Evolutionary conservation across 2,797 vertebrate species (phyloP).

Genomic region (Mallotus villosus): DNA sequence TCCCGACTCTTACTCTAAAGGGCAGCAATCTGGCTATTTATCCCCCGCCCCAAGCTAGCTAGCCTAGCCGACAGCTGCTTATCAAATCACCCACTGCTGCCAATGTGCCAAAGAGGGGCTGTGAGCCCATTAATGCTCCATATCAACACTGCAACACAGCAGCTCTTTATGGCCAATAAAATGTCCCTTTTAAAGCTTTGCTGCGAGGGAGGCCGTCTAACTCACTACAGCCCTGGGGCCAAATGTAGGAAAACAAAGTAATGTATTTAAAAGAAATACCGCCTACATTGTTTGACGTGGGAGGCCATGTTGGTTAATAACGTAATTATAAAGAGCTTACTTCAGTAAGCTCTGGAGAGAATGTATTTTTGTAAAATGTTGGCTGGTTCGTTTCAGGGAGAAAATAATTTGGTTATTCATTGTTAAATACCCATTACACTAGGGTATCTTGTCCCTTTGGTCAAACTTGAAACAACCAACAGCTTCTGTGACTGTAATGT

Average conservation of each 20-base stretch:
- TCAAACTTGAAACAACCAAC: too few species aligned
- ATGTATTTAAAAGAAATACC: background rate
- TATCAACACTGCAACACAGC: background rate
- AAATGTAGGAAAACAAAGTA: background rate
- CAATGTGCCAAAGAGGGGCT: conserved; percentile 1
- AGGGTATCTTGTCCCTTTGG: too few species aligned
- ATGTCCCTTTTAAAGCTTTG: background rate
- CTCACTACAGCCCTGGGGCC: background rate
- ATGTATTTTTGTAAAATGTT: too few species aligned
- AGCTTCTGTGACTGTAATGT: too few species aligned
- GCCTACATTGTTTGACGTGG: background rate
- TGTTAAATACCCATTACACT: too few species aligned
- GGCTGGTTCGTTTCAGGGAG: too few species aligned
- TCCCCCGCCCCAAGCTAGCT: background rate
- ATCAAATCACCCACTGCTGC: background rate
- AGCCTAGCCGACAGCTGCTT: conserved; percentile 9
- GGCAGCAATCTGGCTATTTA: background rate
- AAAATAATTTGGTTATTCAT: too few species aligned
- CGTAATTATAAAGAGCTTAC: background rate
- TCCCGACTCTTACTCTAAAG: background rate
- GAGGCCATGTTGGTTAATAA: background rate
- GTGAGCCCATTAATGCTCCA: background rate
- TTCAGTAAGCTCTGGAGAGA: background rate
- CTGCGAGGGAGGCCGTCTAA: background rate
- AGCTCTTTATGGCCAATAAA: background rate